Percentiles rank a stretch among this genome's conserved stretches.
These are phyloP conservation scores for Polyodon spathula DNA, from an alignment of 2,113 vertebrate species.

Conservation along the genomic window DNA sequence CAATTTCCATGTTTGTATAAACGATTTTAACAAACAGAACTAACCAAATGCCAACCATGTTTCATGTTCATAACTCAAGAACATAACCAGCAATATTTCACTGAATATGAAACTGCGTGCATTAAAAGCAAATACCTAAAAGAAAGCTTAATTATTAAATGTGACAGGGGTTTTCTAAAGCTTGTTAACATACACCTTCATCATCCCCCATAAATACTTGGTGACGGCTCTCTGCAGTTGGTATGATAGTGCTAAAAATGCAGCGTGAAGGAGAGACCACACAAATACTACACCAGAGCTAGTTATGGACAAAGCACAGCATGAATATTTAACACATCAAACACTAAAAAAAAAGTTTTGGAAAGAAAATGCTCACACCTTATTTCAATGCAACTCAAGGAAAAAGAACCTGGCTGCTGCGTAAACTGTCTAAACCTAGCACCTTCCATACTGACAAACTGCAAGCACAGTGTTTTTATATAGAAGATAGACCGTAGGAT, in stretches of 20 bases:
- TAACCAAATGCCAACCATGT: neutral
- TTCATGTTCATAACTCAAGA: no score
- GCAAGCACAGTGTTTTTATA: slow-evolving; percentile 3
- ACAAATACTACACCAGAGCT: slow-evolving; percentile 23
- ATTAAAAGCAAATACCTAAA: no score
- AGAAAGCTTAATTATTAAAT: no score
- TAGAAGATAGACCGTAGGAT: slow-evolving; percentile 10
- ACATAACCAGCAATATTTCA: no score
- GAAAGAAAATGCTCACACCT: no score
- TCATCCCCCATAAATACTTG: no score
- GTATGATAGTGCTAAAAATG: neutral
- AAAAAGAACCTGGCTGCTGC: slow-evolving; percentile 6
- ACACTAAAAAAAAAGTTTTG: slow-evolving; percentile 32
- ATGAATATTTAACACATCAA: slow-evolving; percentile 58
- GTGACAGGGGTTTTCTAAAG: neutral
- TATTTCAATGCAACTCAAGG: slow-evolving; percentile 33
- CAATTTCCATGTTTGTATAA: neutral
- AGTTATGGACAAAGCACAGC: slow-evolving; percentile 51
- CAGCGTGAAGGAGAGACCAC: slow-evolving; percentile 9
- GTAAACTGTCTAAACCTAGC: slow-evolving; percentile 21
- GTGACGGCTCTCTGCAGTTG: no score
- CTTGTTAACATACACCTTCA: no score
- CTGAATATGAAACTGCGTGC: no score
- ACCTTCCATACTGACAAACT: slow-evolving; percentile 9
- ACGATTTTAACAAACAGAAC: neutral